phyloP scores from a whole-genome alignment of 53 echinoderm and acorn worm genomes.

The Crossaster papposus region DNA sequence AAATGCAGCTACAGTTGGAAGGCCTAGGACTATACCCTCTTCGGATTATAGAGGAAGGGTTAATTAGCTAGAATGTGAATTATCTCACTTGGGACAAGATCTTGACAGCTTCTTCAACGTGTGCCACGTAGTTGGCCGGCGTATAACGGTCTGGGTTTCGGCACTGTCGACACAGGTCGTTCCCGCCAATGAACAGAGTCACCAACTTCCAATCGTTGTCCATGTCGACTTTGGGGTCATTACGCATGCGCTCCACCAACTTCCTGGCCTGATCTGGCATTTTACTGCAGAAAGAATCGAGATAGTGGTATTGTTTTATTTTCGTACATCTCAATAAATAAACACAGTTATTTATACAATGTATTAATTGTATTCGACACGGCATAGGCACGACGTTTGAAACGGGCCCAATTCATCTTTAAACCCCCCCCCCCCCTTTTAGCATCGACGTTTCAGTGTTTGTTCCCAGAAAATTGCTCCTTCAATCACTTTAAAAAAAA shows the following conservation, averaged over 20 bases:
- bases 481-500: not conserved
- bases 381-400: too few species aligned
- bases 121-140: slow-evolving; percentile 65
- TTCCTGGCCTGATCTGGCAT: slow-evolving; percentile 71
- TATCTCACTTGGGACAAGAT: slow-evolving; percentile 51
- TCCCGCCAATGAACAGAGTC: slow-evolving; percentile 85
- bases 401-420: too few species aligned
- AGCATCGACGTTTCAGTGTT: too few species aligned
- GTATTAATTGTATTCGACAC: too few species aligned
- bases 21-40: not conserved
- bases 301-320: too few species aligned
- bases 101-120: slow-evolving; percentile 62
- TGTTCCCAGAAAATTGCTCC: too few species aligned
- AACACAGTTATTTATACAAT: too few species aligned
- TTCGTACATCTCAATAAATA: too few species aligned
- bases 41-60: too few species aligned
- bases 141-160: slow-evolving; percentile 60
- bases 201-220: slow-evolving; percentile 85
- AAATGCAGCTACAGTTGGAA: too few species aligned
- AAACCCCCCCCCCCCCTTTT: too few species aligned
- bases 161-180: slow-evolving; percentile 83
- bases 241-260: slow-evolving; percentile 57
- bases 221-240: slow-evolving; percentile 54
- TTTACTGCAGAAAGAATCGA: too few species aligned
- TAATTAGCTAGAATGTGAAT: not conserved